These are phyloP conservation scores for Elephas maximus DNA, from an alignment of 2,113 vertebrate species.

Conservation along the genomic window DNA sequence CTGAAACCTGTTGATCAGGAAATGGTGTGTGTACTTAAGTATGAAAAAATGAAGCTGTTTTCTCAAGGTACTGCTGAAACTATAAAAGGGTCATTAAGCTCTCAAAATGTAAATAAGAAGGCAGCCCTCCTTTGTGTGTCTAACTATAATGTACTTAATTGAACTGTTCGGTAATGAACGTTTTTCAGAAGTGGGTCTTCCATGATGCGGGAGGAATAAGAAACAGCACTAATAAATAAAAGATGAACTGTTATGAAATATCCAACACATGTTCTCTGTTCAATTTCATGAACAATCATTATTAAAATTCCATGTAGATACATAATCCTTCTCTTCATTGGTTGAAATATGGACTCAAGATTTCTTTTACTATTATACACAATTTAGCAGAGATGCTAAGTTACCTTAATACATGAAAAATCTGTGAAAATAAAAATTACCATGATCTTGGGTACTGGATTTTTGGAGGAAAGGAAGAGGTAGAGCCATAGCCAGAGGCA, in stretches of 20 bases:
- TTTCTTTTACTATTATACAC: not conserved
- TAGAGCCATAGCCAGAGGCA: not conserved
- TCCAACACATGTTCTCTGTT: not conserved
- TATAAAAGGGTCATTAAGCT: conserved; percentile 33
- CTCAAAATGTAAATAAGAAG: conserved; percentile 46
- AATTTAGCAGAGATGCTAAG: not conserved
- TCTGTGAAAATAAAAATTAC: not conserved
- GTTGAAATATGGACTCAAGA: not conserved
- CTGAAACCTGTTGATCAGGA: conserved; percentile 71
- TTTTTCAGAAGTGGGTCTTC: not conserved
- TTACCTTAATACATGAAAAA: not conserved
- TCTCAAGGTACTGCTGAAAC: conserved; percentile 1
- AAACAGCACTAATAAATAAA: not conserved
- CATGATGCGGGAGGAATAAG: not conserved
- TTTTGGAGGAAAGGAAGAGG: not conserved
- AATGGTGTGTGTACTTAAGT: conserved; percentile 57
- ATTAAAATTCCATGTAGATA: not conserved
- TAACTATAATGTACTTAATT: conserved; percentile 57
- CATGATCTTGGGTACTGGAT: not conserved
- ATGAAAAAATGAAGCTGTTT: conserved; percentile 62
- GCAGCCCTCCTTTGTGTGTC: not conserved
- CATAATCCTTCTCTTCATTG: not conserved
- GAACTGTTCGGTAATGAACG: conserved; percentile 9
- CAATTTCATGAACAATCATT: not conserved
- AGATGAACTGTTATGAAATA: conserved; percentile 22